Percentiles rank a stretch among this genome's conserved stretches.
These are phyloP conservation scores for Solea solea DNA, from an alignment of 2,113 vertebrate genomes.

Conservation along the genomic window DNA sequence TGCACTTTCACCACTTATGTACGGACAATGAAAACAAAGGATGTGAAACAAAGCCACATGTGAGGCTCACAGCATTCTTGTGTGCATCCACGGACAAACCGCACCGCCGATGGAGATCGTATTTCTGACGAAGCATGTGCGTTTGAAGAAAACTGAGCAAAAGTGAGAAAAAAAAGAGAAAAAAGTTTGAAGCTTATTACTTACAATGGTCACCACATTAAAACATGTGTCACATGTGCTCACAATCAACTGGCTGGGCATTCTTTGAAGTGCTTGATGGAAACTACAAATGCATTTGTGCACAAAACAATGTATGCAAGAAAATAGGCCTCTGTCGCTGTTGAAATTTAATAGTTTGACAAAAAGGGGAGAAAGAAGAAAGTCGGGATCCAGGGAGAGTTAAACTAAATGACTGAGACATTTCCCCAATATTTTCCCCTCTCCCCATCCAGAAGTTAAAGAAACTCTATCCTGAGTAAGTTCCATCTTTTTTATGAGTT, in stretches of 20 bases:
- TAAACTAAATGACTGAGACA: constrained; percentile 43
- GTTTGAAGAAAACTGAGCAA: constrained; percentile 5
- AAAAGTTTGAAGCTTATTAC: not conserved
- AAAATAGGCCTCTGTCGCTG: not conserved
- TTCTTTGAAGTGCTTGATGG: not conserved
- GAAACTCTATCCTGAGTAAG: constrained; percentile 57
- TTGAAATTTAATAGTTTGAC: not conserved
- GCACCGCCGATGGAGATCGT: constrained; percentile 7
- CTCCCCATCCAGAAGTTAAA: constrained; percentile 64
- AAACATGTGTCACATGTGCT: not conserved
- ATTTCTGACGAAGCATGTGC: constrained; percentile 11
- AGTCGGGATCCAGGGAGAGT: constrained; percentile 24
- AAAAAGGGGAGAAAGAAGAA: not conserved
- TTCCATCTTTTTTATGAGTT: constrained; percentile 60
- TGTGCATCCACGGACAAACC: constrained; percentile 23
- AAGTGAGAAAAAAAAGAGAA: not conserved
- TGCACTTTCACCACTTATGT: not conserved
- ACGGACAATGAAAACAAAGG: constrained; percentile 30
- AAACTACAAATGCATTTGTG: not conserved
- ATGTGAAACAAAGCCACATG: constrained; percentile 40
- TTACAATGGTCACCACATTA: not conserved
- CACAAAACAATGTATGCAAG: not conserved
- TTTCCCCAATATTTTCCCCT: constrained; percentile 67
- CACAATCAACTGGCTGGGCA: not conserved
- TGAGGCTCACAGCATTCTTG: constrained; percentile 22